Conservation (phyloP, 2,797 vertebrate genomes). For the Tadarida brasiliensis region DNA sequence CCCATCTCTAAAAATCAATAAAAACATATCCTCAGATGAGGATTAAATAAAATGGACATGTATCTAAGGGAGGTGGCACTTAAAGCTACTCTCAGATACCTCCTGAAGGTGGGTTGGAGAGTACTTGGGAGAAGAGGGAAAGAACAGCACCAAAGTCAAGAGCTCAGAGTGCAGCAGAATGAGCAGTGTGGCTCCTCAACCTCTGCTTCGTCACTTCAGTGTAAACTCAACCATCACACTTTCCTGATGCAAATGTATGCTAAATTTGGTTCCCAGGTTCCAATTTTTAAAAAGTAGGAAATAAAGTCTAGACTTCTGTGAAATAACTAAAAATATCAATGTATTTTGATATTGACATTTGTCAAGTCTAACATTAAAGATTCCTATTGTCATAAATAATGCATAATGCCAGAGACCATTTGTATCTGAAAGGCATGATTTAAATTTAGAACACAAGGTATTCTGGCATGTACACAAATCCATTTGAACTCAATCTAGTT, state of each 20-base stretch:
- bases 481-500: neutral
- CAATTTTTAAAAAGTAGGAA: neutral
- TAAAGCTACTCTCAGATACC: neutral
- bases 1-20: neutral
- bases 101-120: neutral
- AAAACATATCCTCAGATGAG: neutral
- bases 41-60: neutral
- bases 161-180: neutral
- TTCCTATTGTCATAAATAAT: neutral
- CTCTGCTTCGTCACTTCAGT: neutral
- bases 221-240: neutral
- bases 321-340: constrained; percentile 18
- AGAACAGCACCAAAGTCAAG: neutral
- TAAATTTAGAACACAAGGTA: constrained; percentile 47
- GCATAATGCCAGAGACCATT: neutral
- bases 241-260: neutral
- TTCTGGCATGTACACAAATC: neutral
- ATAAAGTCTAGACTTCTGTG: neutral
- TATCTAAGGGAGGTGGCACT: neutral
- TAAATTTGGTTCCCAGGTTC: neutral
- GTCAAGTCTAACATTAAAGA: constrained; percentile 5
- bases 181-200: neutral
- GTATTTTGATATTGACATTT: constrained; percentile 23
- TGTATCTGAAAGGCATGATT: constrained; percentile 47
- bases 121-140: neutral